Evolutionary conservation across 2,888 invertebrate species (phyloP).

Genomic region (Acleris emargana): DNA sequence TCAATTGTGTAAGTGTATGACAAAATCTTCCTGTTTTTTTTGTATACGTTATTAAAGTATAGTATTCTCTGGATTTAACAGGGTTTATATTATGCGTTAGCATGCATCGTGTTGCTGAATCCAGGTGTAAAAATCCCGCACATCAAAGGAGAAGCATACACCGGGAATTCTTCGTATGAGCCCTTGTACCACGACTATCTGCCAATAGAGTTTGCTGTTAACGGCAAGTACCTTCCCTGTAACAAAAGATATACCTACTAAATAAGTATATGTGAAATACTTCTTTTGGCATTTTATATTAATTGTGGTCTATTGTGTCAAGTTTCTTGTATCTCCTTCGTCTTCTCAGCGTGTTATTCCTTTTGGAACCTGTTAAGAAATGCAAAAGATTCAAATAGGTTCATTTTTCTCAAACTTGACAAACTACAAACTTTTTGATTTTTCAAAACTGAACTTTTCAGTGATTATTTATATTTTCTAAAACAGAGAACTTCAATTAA

Average conservation of each 20-base stretch:
- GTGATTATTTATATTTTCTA: no score
- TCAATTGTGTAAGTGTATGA: slow-evolving; percentile 88
- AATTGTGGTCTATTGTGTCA: no score
- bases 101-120: slow-evolving; percentile 88
- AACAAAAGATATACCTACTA: not conserved
- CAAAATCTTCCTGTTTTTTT: not conserved
- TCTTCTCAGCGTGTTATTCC: no score
- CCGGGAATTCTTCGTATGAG: slow-evolving; percentile 85
- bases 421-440: no score
- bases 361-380: no score
- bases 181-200: slow-evolving; percentile 89
- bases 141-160: slow-evolving; percentile 86
- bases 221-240: slow-evolving; percentile 72
- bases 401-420: no score
- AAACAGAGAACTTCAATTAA: no score
- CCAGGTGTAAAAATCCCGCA: slow-evolving; percentile 88
- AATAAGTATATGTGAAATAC: slow-evolving; percentile 12
- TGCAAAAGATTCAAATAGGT: no score
- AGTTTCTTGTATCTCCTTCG: no score
- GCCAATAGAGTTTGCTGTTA: slow-evolving; percentile 89
- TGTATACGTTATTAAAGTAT: not conserved
- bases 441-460: no score
- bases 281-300: no score
- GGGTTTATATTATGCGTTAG: slow-evolving; percentile 89
- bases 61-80: slow-evolving; percentile 50